These are phyloP conservation scores for Rhea pennata DNA, from an alignment of 2,113 vertebrate genomes.

Conservation along the genomic window DNA sequence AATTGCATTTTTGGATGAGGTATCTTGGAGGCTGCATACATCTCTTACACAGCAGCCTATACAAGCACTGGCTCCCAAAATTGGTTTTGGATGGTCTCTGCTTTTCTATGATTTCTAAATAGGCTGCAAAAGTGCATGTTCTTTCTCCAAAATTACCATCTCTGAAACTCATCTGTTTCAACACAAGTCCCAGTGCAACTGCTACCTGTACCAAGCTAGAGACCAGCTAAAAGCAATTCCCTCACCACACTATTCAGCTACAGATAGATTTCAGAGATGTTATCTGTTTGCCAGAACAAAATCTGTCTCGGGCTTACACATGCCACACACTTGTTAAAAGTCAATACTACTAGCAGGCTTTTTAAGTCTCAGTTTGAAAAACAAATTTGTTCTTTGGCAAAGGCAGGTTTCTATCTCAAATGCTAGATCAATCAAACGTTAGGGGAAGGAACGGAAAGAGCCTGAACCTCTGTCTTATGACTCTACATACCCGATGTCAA, in stretches of 20 bases:
- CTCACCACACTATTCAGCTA: neutral
- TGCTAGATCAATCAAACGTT: neutral
- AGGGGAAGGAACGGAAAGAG: neutral
- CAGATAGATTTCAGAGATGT: neutral
- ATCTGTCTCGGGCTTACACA: neutral
- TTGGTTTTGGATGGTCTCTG: neutral
- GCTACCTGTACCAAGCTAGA: neutral
- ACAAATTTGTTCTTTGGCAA: neutral
- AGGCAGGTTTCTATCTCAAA: constrained; percentile 13
- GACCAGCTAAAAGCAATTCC: neutral
- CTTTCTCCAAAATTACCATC: neutral
- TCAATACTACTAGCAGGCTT: neutral
- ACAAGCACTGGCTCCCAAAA: neutral
- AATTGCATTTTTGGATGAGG: neutral
- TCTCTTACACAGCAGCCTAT: neutral
- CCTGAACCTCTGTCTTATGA: neutral
- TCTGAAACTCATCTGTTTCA: neutral
- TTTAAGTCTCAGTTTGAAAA: neutral
- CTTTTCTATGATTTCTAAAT: neutral
- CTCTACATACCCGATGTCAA: neutral
- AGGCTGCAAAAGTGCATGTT: neutral
- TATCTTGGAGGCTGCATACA: neutral
- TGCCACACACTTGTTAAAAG: neutral
- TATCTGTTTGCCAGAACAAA: neutral
- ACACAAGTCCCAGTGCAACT: neutral